Conservation (phyloP, 2,113 vertebrate species). For the Triplophysa siluroides region DNA sequence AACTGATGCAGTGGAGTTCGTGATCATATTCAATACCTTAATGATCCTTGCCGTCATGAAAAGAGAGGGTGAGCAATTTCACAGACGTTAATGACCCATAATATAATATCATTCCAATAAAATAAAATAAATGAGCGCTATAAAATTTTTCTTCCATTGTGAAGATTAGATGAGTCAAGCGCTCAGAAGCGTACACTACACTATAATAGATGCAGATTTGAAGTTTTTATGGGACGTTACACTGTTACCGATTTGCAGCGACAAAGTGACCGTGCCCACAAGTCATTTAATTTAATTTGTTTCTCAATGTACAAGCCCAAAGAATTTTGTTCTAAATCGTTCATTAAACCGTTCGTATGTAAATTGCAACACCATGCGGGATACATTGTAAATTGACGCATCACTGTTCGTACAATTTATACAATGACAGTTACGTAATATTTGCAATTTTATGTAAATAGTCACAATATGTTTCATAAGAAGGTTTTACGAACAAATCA, state of each 20-base stretch:
- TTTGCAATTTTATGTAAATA: too few species aligned
- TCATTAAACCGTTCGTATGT: not conserved
- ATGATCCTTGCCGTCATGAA: constrained; percentile 7
- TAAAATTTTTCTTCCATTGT: constrained; percentile 5
- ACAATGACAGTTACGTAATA: too few species aligned
- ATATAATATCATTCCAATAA: constrained; percentile 18
- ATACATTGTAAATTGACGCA: not conserved
- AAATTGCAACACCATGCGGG: not conserved
- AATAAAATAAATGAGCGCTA: constrained; percentile 6
- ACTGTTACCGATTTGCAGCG: not conserved
- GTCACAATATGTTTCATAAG: not conserved
- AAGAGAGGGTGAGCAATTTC: not conserved
- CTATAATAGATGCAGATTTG: not conserved
- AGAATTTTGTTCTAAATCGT: not conserved
- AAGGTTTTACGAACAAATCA: too few species aligned
- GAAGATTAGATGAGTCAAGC: not conserved
- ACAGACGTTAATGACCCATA: constrained; percentile 18
- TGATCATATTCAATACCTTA: not conserved
- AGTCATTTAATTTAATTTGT: too few species aligned
- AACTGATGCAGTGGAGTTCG: not conserved
- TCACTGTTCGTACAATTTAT: too few species aligned
- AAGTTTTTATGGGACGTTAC: not conserved
- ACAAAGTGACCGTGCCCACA: not conserved
- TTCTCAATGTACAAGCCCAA: too few species aligned
- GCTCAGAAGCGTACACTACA: not conserved